Percentiles rank a stretch among this genome's conserved stretches.
Evolutionary conservation across 2,797 vertebrate genomes (phyloP).

Genomic region (Botia kubotai): DNA sequence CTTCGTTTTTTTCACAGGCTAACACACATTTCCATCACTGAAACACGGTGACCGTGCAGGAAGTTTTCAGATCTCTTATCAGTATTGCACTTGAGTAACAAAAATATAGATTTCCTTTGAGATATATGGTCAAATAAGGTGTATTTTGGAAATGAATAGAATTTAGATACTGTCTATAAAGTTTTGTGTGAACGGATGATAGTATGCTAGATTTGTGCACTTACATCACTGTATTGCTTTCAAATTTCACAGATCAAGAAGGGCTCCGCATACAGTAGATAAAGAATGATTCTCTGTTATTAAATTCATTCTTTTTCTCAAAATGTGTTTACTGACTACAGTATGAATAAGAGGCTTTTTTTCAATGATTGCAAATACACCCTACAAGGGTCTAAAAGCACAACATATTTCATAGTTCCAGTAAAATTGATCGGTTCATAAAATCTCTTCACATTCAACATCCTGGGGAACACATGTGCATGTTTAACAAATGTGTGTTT

Average conservation of each 20-base stretch:
- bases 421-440: constrained; percentile 8
- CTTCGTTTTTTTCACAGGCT: constrained; percentile 43
- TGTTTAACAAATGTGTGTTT: constrained; percentile 11
- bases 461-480: constrained; percentile 45
- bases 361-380: neutral
- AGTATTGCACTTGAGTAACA: constrained; percentile 61
- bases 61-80: constrained; percentile 21
- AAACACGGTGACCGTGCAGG: constrained; percentile 4
- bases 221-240: constrained; percentile 51
- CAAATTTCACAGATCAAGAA: constrained; percentile 2
- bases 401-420: neutral
- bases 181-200: constrained; percentile 6
- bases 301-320: neutral
- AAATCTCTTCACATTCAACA: constrained; percentile 33
- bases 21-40: constrained; percentile 17
- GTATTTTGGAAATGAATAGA: neutral
- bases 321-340: neutral
- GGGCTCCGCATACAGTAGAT: constrained; percentile 9
- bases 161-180: neutral
- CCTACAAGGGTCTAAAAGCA: constrained; percentile 32
- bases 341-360: neutral
- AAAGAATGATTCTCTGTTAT: neutral
- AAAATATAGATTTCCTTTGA: constrained; percentile 49
- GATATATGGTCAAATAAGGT: neutral
- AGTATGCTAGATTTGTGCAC: neutral